phyloP scores from a whole-genome alignment of 2,888 invertebrate genomes.

The Pachydiplax longipennis region DNA sequence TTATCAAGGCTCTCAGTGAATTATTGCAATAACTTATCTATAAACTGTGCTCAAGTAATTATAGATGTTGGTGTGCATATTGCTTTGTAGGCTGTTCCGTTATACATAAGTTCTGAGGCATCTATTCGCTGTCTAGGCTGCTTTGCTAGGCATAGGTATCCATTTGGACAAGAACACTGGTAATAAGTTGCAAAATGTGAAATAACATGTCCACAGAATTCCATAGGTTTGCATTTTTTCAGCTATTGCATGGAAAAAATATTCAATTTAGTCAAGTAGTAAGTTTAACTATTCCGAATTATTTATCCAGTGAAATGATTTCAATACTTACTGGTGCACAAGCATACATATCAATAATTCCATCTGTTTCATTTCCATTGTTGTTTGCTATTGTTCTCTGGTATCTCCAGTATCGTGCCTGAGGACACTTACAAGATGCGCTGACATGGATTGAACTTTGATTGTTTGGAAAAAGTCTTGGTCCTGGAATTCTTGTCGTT shows the following conservation, averaged over 20 bases:
- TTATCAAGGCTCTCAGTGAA: too few relatives aligned
- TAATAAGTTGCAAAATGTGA: slow-evolving; percentile 69
- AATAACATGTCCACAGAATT: slow-evolving; percentile 70
- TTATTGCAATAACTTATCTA: too few relatives aligned
- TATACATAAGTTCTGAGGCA: slow-evolving; percentile 66
- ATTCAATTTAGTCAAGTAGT: background rate
- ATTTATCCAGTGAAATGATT: background rate
- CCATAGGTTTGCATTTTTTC: slow-evolving; percentile 63
- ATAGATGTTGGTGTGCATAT: slow-evolving; percentile 60
- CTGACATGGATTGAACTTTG: slow-evolving; percentile 56
- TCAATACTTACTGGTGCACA: slow-evolving; percentile 57
- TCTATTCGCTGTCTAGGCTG: slow-evolving; percentile 55
- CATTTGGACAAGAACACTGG: slow-evolving; percentile 68
- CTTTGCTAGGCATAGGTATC: slow-evolving; percentile 67
- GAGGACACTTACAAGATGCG: slow-evolving; percentile 63
- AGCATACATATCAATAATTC: slow-evolving; percentile 57
- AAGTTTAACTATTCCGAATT: background rate
- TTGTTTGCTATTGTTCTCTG: slow-evolving; percentile 39
- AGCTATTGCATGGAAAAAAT: slow-evolving; percentile 56
- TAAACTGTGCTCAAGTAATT: background rate
- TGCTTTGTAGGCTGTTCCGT: slow-evolving; percentile 66
- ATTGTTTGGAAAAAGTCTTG: background rate
- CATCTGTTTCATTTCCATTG: slow-evolving; percentile 54
- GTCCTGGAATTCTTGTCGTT: slow-evolving; percentile 7
- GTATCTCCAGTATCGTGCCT: slow-evolving; percentile 65